Conservation (phyloP, 2,113 vertebrate species). For the Edolisoma coerulescens region DNA sequence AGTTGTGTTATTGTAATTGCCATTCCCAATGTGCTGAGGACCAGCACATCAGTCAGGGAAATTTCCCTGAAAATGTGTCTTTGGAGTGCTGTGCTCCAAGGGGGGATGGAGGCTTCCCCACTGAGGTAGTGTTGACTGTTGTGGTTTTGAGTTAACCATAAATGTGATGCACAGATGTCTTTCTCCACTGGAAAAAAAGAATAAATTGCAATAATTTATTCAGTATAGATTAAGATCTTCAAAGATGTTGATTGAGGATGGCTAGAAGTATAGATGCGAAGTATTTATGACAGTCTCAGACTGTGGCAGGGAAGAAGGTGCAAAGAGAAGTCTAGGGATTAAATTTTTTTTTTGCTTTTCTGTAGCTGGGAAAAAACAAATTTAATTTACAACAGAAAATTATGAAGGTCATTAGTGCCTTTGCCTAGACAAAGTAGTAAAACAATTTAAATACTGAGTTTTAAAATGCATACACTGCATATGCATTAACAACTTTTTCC, state of each 20-base stretch:
- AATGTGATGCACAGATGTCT: constrained; percentile 3
- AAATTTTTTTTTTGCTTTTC: background rate
- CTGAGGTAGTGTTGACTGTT: background rate
- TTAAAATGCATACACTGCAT: background rate
- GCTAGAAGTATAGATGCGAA: background rate
- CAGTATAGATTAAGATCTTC: constrained; percentile 29
- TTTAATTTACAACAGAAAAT: background rate
- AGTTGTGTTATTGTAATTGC: background rate
- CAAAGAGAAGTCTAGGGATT: background rate
- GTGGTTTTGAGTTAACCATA: constrained; percentile 25
- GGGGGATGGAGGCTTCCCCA: background rate
- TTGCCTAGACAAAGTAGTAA: background rate
- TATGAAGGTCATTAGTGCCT: background rate
- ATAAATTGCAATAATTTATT: constrained; percentile 2
- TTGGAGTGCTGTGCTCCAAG: constrained; percentile 1
- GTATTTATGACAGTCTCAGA: background rate
- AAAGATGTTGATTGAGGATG: background rate
- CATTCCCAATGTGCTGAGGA: background rate
- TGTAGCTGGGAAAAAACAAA: background rate
- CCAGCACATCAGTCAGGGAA: background rate
- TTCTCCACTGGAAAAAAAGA: background rate
- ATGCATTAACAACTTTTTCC: background rate
- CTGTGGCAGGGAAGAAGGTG: background rate
- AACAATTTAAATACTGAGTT: background rate
- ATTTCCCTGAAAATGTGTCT: background rate